Evolutionary conservation across 2,113 vertebrate species (phyloP), one percentile per base, ranked within the genome.

Genomic region (Podarcis cretensis): DNA sequence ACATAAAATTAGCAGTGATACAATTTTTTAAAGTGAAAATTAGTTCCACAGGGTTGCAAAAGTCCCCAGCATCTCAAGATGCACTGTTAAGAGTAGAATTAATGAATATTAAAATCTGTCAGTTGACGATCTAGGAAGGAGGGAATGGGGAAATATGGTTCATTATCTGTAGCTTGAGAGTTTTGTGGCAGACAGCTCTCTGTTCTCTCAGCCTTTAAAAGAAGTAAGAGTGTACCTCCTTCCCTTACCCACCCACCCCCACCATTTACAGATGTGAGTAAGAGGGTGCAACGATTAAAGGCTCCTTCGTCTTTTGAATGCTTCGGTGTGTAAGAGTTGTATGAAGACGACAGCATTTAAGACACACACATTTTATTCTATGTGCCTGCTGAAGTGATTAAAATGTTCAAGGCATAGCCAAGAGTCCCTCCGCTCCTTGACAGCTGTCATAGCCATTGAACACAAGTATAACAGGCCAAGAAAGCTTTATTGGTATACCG

Each of bases 371-470:
- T 92, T 83, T 90, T 92, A 94, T 85, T 81, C 85, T 14, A 21
- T 90, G 93, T 94, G 93, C 96, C 95, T 93, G 85, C 35, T 80
- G 95, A 92, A 91, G 94, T 91, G 97, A 97, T 96, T 96, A 96
- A 96, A 96, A 96, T 96, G 95, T 96, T 95, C 92, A 93, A 91
- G 91, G 94, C 92, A 85, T 95, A 94, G 90, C 94, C 74, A 95
- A 91, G 86, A 68, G 90, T 96, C 96, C 96, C 95, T 0, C 30
- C 94, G 96, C 96, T 96, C 96, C 94, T 87, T 95, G 97, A 97
- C 97, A 97, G 97, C 97, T 97, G 97, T 94, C 94, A 92, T 91
- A 93, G 95, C 94, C 95, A 95, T 93, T 96, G 97, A 98, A 95
- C 89, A 73, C 86, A 92, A 85, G 92, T 95, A 65, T 89, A 94